phyloP scores from a whole-genome alignment of 2,888 invertebrate genomes.

The Volucella bombylans region DNA sequence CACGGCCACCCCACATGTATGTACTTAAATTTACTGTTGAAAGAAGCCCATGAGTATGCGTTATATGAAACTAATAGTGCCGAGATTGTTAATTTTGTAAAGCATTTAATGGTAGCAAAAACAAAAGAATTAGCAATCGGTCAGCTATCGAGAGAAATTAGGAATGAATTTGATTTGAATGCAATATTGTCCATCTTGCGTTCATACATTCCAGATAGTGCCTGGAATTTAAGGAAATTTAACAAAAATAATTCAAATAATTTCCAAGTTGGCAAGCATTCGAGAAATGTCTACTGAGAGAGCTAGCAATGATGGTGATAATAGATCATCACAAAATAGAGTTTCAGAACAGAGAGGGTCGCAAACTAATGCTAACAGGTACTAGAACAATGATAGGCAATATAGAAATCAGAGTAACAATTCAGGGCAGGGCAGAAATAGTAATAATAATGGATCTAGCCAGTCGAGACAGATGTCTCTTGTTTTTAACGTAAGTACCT shows the following conservation, averaged over 20 bases:
- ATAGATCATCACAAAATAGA: background rate
- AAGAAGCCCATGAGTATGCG: too few relatives aligned
- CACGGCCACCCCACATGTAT: too few relatives aligned
- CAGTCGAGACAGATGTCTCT: too few relatives aligned
- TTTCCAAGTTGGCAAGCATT: background rate
- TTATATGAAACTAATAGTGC: constrained; percentile 2
- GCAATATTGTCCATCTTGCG: background rate
- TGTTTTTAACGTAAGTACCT: too few relatives aligned
- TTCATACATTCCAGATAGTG: too few relatives aligned
- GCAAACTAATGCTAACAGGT: background rate
- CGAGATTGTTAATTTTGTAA: constrained; percentile 17
- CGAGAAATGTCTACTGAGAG: background rate
- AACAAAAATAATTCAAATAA: too few relatives aligned
- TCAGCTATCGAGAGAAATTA: constrained; percentile 16
- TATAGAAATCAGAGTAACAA: constrained; percentile 8
- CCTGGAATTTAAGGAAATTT: too few relatives aligned
- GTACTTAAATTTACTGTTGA: too few relatives aligned
- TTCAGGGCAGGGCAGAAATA: background rate
- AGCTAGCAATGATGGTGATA: constrained; percentile 7
- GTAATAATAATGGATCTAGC: background rate
- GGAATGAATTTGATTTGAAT: constrained; percentile 18
- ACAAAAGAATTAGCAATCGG: constrained; percentile 19
- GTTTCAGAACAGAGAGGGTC: constrained; percentile 2
- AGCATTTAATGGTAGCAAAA: constrained; percentile 7
- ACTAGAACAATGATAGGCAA: constrained; percentile 5